phyloP scores from a whole-genome alignment of 2,797 vertebrate genomes.

The Sebastes steindachneri region DNA sequence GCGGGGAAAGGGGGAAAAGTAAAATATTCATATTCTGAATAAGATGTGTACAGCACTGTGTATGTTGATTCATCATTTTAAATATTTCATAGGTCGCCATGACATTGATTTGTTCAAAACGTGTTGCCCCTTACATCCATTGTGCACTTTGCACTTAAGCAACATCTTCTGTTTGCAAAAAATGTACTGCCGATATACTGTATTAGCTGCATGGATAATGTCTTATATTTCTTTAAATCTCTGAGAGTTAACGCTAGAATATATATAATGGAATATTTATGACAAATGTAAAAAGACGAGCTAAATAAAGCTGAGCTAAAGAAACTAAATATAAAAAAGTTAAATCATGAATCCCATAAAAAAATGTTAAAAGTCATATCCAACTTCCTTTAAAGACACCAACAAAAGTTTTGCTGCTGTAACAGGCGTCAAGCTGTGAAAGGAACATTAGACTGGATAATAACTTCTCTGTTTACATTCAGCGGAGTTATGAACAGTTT shows the following conservation, averaged over 20 bases:
- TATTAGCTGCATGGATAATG: neutral
- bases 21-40: no score
- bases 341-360: constrained; percentile 7
- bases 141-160: neutral
- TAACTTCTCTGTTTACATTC: neutral
- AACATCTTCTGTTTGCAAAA: neutral
- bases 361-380: neutral
- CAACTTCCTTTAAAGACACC: neutral
- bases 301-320: neutral
- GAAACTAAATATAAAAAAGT: neutral
- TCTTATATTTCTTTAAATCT: no score
- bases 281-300: neutral
- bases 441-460: neutral
- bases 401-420: neutral
- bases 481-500: neutral
- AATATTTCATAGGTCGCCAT: neutral
- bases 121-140: neutral
- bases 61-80: no score
- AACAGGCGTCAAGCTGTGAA: neutral
- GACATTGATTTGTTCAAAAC: neutral
- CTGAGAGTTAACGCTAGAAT: no score
- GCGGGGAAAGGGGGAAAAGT: no score
- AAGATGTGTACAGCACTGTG: no score
- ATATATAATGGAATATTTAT: no score
- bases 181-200: neutral